Evolutionary conservation across 2,888 invertebrate species (phyloP).

Genomic region (Luperina testacea): DNA sequence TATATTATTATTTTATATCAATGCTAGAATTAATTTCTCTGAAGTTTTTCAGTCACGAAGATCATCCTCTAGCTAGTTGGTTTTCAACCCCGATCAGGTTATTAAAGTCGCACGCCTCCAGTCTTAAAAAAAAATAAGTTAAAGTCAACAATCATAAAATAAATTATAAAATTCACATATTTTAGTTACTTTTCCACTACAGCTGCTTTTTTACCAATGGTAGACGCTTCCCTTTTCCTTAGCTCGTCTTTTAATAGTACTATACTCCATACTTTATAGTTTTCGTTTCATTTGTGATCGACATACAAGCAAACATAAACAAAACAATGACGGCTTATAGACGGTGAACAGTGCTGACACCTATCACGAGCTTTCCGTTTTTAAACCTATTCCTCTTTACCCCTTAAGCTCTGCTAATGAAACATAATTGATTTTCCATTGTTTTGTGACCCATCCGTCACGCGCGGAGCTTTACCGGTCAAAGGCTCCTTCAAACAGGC

Average conservation of each 20-base stretch:
- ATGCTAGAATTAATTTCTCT: neutral
- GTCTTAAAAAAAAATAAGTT: neutral
- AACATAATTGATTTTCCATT: no score
- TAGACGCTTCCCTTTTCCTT: no score
- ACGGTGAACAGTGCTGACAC: neutral
- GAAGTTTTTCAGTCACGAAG: neutral
- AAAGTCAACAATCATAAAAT: neutral
- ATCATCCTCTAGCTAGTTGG: neutral
- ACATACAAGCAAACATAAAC: neutral
- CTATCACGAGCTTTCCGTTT: neutral
- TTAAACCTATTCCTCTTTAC: neutral
- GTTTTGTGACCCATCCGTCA: no score
- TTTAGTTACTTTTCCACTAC: no score
- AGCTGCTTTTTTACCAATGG: no score
- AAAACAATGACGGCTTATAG: neutral
- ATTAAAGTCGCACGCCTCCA: neutral
- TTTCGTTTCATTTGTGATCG: neutral
- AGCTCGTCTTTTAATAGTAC: no score
- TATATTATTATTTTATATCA: neutral
- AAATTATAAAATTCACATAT: neutral
- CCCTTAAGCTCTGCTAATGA: no score
- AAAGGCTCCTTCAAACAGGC: no score
- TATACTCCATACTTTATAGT: neutral
- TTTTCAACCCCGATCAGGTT: neutral
- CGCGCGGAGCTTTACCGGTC: no score